Percentiles rank a stretch among this genome's conserved stretches.
Evolutionary conservation across 2,113 vertebrate species (phyloP).

Genomic region (Prionailurus viverrinus): DNA sequence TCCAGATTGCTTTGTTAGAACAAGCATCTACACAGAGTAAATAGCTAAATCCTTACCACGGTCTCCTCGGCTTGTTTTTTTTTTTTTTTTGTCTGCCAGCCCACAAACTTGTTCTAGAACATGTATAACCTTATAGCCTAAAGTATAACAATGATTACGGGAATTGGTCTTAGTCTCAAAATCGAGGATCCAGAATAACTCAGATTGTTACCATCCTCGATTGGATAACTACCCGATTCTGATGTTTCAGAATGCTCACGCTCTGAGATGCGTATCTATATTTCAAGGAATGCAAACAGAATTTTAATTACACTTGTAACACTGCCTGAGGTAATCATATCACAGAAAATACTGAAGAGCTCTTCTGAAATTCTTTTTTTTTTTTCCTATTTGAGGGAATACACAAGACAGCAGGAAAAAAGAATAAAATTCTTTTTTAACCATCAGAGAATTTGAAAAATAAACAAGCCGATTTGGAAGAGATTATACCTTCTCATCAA

Average conservation of each 20-base stretch:
- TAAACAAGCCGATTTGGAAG: constrained; percentile 50
- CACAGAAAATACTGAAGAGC: constrained; percentile 69
- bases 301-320: constrained; percentile 81
- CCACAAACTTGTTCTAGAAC: background rate
- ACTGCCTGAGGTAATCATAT: constrained; percentile 72
- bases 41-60: background rate
- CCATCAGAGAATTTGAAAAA: constrained; percentile 56
- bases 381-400: background rate
- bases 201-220: background rate
- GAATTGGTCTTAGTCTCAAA: constrained; percentile 40
- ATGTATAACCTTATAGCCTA: background rate
- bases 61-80: background rate
- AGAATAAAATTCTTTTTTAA: constrained; percentile 60
- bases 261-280: constrained; percentile 24
- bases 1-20: constrained; percentile 77
- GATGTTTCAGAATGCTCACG: background rate
- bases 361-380: constrained; percentile 54
- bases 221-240: background rate
- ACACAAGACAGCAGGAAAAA: constrained; percentile 64
- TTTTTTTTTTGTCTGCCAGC: background rate
- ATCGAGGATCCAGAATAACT: background rate
- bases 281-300: constrained; percentile 71
- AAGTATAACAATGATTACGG: background rate
- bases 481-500: constrained; percentile 18
- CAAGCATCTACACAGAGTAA: constrained; percentile 45